These are phyloP conservation scores for Catharus bicknelli DNA, from an alignment of 2,113 vertebrate species.

Conservation along the genomic window DNA sequence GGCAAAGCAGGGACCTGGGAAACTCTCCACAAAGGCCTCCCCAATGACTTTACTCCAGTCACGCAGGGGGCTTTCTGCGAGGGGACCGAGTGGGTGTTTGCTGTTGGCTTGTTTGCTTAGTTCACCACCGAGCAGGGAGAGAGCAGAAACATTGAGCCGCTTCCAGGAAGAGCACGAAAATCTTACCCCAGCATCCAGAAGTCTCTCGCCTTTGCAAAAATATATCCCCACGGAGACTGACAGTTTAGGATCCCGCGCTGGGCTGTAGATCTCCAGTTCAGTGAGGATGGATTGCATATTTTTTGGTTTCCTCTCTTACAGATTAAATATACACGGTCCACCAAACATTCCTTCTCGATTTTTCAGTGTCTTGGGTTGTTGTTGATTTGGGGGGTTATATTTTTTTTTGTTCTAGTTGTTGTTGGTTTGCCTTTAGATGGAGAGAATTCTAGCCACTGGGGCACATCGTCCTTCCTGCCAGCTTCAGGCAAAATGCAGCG, in stretches of 20 bases:
- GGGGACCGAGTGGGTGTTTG: background rate
- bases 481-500: conserved; percentile 23
- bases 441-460: conserved; percentile 17
- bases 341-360: background rate
- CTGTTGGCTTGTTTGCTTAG: conserved; percentile 11
- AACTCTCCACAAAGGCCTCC: conserved; percentile 8
- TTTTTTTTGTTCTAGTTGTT: background rate
- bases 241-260: conserved; percentile 32
- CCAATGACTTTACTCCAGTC: background rate
- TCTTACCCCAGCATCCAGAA: conserved; percentile 68
- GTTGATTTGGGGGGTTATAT: background rate
- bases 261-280: conserved; percentile 31
- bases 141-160: background rate
- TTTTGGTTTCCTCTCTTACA: background rate
- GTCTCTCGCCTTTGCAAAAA: conserved; percentile 16
- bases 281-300: background rate
- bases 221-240: conserved; percentile 28
- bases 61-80: background rate
- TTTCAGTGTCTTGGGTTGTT: background rate
- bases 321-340: background rate
- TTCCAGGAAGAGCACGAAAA: conserved; percentile 43
- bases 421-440: background rate
- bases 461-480: background rate
- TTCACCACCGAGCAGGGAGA: background rate
- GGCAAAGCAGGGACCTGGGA: background rate